Evolutionary conservation across 2,797 vertebrate genomes (phyloP).

Genomic region (Karalla daura): DNA sequence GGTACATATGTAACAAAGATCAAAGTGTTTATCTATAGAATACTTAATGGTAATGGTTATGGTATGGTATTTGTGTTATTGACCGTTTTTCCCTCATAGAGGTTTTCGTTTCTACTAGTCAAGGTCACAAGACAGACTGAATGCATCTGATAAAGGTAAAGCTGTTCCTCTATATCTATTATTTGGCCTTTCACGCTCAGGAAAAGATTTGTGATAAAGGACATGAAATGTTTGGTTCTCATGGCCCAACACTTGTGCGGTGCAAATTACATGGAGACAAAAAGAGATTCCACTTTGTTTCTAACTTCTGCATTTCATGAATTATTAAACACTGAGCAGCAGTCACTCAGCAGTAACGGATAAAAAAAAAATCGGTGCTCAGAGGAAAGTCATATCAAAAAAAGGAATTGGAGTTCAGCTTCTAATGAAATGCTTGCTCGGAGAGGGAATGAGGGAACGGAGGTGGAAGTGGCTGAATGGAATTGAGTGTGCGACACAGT

Average conservation of each 20-base stretch:
- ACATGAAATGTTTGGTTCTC: neutral
- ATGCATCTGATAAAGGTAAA: neutral
- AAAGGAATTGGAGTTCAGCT: conserved; percentile 29
- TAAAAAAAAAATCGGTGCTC: conserved; percentile 41
- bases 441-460: conserved; percentile 37
- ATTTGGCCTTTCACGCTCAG: neutral
- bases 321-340: conserved; percentile 57
- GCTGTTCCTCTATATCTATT: conserved; percentile 5
- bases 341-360: conserved; percentile 49
- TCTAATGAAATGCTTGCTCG: conserved; percentile 51
- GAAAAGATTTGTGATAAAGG: conserved; percentile 3
- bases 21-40: neutral
- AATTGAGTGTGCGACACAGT: conserved; percentile 41
- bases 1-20: conserved; percentile 5
- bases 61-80: neutral
- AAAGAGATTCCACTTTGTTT: conserved; percentile 26
- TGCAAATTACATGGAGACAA: conserved; percentile 2
- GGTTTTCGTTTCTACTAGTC: neutral
- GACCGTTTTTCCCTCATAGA: neutral
- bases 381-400: conserved; percentile 27
- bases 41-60: neutral
- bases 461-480: conserved; percentile 28
- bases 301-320: conserved; percentile 47
- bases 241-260: conserved; percentile 4
- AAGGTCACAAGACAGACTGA: conserved; percentile 3